Base-by-base conservation (phyloP, 1,140 invertebrate species). In the Bradynema listronoti region DNA sequence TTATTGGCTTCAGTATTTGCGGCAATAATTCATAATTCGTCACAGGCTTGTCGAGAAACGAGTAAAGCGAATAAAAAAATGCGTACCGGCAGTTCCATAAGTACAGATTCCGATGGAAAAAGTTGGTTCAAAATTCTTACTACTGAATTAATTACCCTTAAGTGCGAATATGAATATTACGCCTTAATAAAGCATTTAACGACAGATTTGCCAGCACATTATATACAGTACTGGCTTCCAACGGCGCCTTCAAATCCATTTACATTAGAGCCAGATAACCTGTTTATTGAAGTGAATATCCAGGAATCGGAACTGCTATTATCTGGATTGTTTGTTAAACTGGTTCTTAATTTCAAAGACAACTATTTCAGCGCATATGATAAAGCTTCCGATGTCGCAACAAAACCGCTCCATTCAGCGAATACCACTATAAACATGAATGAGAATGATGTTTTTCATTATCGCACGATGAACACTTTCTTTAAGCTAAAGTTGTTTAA, bases 401-500 rank as follows among this genome's bases (percentile, higher is more conserved):
- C 25, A 53, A 63, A 71, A 29, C 43, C 34, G 22, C 14, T 63
- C 4, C 46, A 58, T 45, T 42, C 63, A 7, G 52, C 63, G 1
- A 73, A 68, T 4, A 61, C 42, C 0, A 6, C 66, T 16, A 32
- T 7, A 32, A 55, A 43, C 32, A 33, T 9, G 16, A 24, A 50
- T n/a, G 7, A 54, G 4, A 54, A 41, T 5, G 79, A 80, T 54
- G 65, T 78, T 14, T 71, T 77, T 34, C 46, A 51, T 14, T 82
- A 79, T 61, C 66, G 82, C 30, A 78, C 81, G 5, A 78, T 82
- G 57, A 52, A 79, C 56, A 79, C 81, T 5, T 80, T 78, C 45
- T 72, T 83, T 9, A 73, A 73, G 19, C 62, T 82, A 5, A 76
- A 78, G 11, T 58, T 83, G 16, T 79, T 81, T 58, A 80, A 82